Evolutionary conservation across 2,797 vertebrate genomes (phyloP).

Genomic region (Aulostomus chinensis): DNA sequence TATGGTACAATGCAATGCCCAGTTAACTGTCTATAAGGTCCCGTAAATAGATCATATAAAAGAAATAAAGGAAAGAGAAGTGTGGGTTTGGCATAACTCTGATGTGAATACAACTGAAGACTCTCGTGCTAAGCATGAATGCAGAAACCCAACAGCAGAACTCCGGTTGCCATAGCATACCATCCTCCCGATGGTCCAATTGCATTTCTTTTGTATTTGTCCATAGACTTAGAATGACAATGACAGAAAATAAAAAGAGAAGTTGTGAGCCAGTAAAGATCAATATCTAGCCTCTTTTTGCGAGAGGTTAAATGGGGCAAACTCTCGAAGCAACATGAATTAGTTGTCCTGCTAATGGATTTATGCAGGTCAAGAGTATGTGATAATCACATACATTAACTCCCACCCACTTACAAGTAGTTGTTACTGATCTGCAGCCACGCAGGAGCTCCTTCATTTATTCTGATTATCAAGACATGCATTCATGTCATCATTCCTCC

Average conservation of each 20-base stretch:
- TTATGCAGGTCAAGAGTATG: slow-evolving; percentile 1
- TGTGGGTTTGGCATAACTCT: neutral
- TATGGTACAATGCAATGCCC: neutral
- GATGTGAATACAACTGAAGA: slow-evolving; percentile 3
- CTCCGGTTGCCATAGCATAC: neutral
- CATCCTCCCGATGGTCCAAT: neutral
- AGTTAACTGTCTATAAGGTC: neutral
- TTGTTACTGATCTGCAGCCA: slow-evolving; percentile 18
- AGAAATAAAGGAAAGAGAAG: neutral
- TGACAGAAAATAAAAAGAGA: too few relatives aligned
- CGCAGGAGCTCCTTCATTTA: slow-evolving; percentile 36
- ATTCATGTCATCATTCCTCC: slow-evolving; percentile 35
- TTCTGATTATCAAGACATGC: slow-evolving; percentile 56
- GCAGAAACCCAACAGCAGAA: slow-evolving; percentile 3
- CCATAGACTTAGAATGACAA: too few relatives aligned
- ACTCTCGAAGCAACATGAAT: neutral
- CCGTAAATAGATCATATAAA: neutral
- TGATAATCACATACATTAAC: slow-evolving; percentile 1
- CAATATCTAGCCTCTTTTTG: too few relatives aligned
- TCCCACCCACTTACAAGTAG: slow-evolving; percentile 6
- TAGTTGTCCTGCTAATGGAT: neutral
- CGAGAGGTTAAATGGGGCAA: too few relatives aligned
- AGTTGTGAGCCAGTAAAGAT: too few relatives aligned
- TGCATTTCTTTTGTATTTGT: slow-evolving; percentile 2
- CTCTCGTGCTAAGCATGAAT: neutral